Evolutionary conservation across 2,113 vertebrate genomes (phyloP).

Genomic region (Hippopotamus amphibius): DNA sequence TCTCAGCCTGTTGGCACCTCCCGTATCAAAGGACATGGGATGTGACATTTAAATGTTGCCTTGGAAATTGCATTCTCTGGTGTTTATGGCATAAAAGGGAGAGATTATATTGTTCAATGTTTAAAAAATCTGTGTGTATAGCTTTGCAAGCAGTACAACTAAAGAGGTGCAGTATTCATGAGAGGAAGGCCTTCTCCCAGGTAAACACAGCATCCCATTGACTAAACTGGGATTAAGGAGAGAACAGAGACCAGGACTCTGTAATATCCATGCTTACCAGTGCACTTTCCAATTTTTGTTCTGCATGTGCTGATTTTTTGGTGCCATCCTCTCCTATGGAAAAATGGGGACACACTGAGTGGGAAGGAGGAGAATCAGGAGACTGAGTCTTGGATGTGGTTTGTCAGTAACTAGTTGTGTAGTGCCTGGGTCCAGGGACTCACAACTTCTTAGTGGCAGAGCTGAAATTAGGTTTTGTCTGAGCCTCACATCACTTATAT

Average conservation of each 20-base stretch:
- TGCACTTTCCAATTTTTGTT: background rate
- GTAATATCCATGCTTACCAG: background rate
- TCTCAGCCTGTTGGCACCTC: background rate
- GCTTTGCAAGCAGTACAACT: background rate
- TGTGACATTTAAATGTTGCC: background rate
- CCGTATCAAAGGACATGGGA: background rate
- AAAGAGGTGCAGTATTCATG: background rate
- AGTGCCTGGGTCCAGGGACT: background rate
- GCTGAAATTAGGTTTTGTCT: background rate
- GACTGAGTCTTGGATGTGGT: background rate
- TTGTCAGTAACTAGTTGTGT: background rate
- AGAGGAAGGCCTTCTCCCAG: background rate
- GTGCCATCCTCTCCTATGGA: background rate
- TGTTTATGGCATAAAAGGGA: conserved; percentile 14
- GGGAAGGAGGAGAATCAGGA: background rate
- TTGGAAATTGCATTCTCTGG: conserved; percentile 27
- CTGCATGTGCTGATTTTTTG: background rate
- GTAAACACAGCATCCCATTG: background rate
- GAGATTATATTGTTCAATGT: background rate
- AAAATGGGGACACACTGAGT: background rate
- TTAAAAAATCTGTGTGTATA: background rate
- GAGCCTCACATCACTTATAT: background rate
- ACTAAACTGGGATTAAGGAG: background rate
- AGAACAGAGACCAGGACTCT: background rate
- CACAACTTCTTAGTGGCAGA: background rate